Percentiles rank a stretch among this genome's conserved stretches.
Conservation (phyloP, 1,140 invertebrate species). For the Bombus waltoni region DNA sequence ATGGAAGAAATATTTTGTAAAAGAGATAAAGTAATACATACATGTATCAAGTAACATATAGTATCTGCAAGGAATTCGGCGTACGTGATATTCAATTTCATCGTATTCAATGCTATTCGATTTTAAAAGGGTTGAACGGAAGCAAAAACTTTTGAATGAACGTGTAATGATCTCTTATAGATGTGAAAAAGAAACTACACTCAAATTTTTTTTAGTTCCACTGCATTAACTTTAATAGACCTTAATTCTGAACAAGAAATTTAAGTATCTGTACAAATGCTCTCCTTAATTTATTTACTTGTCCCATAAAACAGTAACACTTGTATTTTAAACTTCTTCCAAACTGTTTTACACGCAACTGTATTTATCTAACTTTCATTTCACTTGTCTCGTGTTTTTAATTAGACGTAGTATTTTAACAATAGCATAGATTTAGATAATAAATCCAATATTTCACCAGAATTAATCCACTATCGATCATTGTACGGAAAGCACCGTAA, state of each 20-base stretch:
- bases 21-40: background rate
- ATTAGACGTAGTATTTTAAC: background rate
- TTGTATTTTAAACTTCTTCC: background rate
- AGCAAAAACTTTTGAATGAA: too few relatives aligned
- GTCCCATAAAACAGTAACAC: background rate
- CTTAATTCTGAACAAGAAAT: too few relatives aligned
- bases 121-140: too few relatives aligned
- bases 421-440: background rate
- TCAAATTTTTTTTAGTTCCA: too few relatives aligned
- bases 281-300: background rate
- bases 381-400: background rate
- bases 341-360: background rate
- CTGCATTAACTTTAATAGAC: too few relatives aligned
- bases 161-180: too few relatives aligned
- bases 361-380: background rate
- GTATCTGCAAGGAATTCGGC: background rate
- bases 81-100: background rate
- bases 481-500: too few relatives aligned
- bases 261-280: background rate
- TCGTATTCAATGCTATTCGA: too few relatives aligned
- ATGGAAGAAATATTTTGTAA: background rate
- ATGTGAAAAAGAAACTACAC: too few relatives aligned
- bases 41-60: background rate
- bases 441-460: background rate
- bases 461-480: background rate